These are phyloP conservation scores for Drosophila murphyi DNA, from an alignment of 1,140 invertebrate genomes.

Conservation along the genomic window DNA sequence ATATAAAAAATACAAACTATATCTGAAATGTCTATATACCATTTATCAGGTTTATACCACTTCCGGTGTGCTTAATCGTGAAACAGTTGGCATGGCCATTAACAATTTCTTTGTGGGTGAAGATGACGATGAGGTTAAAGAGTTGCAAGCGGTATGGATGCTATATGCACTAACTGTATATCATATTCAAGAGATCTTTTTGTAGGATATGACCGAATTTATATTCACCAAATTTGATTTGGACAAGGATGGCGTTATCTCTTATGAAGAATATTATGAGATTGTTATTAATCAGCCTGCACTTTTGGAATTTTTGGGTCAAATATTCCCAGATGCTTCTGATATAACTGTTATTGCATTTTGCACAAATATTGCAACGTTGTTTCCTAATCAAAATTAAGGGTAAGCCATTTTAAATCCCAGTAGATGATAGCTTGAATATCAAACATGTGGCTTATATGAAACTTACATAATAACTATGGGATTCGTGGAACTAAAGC, in stretches of 20 bases:
- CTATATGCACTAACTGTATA: no score
- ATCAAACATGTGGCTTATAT: no score
- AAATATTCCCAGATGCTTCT: conserved; percentile 88
- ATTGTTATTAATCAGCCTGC: conserved; percentile 88
- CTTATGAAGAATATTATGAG: conserved; percentile 89
- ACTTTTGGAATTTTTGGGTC: conserved; percentile 91
- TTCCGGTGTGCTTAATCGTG: conserved; percentile 57
- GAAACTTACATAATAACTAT: no score
- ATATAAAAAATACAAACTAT: neutral
- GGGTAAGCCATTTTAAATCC: neutral
- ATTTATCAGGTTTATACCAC: conserved; percentile 60
- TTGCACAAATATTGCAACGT: conserved; percentile 52
- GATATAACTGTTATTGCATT: conserved; percentile 63
- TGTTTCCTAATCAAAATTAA: conserved; percentile 37
- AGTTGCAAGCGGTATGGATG: conserved; percentile 60
- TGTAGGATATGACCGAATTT: conserved; percentile 92
- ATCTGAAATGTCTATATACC: neutral
- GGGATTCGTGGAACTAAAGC: no score
- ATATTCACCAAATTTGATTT: conserved; percentile 91
- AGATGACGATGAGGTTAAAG: conserved; percentile 77
- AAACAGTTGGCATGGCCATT: conserved; percentile 66
- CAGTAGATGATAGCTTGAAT: no score
- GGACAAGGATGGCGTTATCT: conserved; percentile 92
- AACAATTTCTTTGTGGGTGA: conserved; percentile 74
- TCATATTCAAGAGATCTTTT: neutral